These are phyloP conservation scores for Mola mola DNA, from an alignment of 2,113 vertebrate genomes.

Conservation along the genomic window DNA sequence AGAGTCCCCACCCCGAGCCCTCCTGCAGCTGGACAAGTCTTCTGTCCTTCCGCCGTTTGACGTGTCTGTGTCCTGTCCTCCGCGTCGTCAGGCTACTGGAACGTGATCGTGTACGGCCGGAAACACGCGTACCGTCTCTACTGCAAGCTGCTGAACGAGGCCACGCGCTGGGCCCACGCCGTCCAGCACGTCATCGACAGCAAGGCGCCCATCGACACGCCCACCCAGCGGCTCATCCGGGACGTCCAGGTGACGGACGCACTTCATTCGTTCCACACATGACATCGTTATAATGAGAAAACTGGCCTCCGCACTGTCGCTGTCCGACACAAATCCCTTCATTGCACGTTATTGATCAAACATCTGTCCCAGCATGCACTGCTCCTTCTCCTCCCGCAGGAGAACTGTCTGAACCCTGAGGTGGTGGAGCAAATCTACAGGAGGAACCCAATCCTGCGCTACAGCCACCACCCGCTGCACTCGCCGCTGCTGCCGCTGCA, in stretches of 20 bases:
- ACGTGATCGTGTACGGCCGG: constrained; percentile 90
- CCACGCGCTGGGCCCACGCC: constrained; percentile 90
- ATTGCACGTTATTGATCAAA: too few species aligned
- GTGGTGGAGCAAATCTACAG: constrained; percentile 97
- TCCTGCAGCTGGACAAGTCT: too few species aligned
- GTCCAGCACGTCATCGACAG: constrained; percentile 95
- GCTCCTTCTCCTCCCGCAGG: too few species aligned
- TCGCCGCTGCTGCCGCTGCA: constrained; percentile 93
- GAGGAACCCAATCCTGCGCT: constrained; percentile 96
- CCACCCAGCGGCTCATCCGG: constrained; percentile 96
- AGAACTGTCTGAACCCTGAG: constrained; percentile 94
- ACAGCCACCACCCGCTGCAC: constrained; percentile 93
- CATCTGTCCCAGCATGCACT: too few species aligned
- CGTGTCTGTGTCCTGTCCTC: neutral
- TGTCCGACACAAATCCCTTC: too few species aligned
- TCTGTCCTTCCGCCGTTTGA: neutral
- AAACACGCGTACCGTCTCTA: constrained; percentile 95
- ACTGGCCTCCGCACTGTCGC: too few species aligned
- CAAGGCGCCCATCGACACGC: constrained; percentile 94
- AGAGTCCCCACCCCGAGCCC: neutral
- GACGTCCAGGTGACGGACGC: constrained; percentile 89
- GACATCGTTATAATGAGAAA: too few species aligned
- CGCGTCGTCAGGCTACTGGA: constrained; percentile 89
- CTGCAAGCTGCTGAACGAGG: constrained; percentile 93
- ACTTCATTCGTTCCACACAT: too few species aligned